Evolutionary conservation across 2,113 vertebrate species (phyloP), one percentile per base, ranked within the genome.

Genomic region (Agapornis roseicollis): DNA sequence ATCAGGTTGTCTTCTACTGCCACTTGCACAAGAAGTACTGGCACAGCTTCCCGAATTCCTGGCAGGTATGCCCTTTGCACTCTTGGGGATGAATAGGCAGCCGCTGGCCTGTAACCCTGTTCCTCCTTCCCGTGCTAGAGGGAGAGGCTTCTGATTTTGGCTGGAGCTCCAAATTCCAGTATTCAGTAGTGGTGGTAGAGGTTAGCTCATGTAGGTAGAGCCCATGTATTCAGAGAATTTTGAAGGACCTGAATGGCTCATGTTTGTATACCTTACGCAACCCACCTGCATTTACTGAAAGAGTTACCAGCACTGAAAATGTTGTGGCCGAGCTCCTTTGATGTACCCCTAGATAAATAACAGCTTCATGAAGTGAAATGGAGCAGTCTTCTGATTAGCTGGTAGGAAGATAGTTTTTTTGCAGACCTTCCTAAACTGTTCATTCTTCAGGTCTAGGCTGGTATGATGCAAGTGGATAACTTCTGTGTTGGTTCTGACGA

Each of bases 81-180:
- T 76, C 64, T 11, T 0, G 0, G 70, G 50, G 85, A 89, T 94
- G 92, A 94, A 93, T 63, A 79, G 92, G 92, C 61, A 79, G 87
- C 95, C 6, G 69, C 95, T 92, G 95, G 94, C 94, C 41, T 5
- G 2, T 7, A 44, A 83, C 80, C 72, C 71, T 39, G 23, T 23
- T 60, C 66, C 65, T 71, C 68, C 60, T 88, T 85, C 55, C 80
- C 2, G 0, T 68, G 22, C 70, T 46, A 3, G 9, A 84, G 88
- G 94, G 90, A 94, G 85, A 88, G 90, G 90, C 82, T 56, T 87
- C 88, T 63, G 52, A 37, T 61, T 82, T 90, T 82, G 79, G 71
- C 94, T 35, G 64, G 33, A 73, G 39, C 63, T 65, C 68, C 80
- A 77, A 71, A 79, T 95, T 93, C 81, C 78, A 29, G 25, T 20